A percentile compares a stretch with the other conserved stretches of the same genome.
Conservation (phyloP, 2,113 vertebrate genomes). For the Oostethus manadensis region DNA sequence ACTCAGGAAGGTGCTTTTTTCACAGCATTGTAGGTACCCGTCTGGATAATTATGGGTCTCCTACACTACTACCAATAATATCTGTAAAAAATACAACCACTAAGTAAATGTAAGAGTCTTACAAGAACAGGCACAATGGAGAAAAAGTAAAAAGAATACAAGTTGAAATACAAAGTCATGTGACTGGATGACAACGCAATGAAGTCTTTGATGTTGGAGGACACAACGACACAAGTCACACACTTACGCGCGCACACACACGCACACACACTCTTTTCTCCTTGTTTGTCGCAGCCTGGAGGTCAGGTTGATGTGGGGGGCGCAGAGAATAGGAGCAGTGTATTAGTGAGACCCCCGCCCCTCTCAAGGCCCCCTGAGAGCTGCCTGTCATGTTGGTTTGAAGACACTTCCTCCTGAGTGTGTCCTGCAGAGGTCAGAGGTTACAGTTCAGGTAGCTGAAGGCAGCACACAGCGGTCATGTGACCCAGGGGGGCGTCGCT, state of each 20-base stretch:
- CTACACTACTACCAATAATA: too few relatives aligned
- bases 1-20: too few relatives aligned
- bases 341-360: conserved; percentile 12
- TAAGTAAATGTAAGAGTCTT: too few relatives aligned
- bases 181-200: too few relatives aligned
- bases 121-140: too few relatives aligned
- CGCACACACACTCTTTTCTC: neutral
- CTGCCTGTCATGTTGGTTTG: conserved; percentile 61
- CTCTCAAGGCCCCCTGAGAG: conserved; percentile 63
- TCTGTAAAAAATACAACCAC: too few relatives aligned
- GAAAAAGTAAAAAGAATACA: too few relatives aligned
- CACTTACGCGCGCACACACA: neutral
- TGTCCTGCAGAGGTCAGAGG: conserved; percentile 33
- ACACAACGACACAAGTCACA: neutral
- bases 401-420: conserved; percentile 39
- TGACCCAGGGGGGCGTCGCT: too few relatives aligned
- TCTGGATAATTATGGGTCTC: too few relatives aligned
- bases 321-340: conserved; percentile 39
- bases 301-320: conserved; percentile 1
- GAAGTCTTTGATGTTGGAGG: too few relatives aligned
- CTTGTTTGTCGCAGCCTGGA: conserved; percentile 12
- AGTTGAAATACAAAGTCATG: too few relatives aligned
- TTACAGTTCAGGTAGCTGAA: conserved; percentile 30
- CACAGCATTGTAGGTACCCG: too few relatives aligned
- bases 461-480: conserved; percentile 5